Evolutionary conservation across 2,797 vertebrate genomes (phyloP), one percentile per base, ranked within the genome.

Genomic region (Eremophila alpestris): DNA sequence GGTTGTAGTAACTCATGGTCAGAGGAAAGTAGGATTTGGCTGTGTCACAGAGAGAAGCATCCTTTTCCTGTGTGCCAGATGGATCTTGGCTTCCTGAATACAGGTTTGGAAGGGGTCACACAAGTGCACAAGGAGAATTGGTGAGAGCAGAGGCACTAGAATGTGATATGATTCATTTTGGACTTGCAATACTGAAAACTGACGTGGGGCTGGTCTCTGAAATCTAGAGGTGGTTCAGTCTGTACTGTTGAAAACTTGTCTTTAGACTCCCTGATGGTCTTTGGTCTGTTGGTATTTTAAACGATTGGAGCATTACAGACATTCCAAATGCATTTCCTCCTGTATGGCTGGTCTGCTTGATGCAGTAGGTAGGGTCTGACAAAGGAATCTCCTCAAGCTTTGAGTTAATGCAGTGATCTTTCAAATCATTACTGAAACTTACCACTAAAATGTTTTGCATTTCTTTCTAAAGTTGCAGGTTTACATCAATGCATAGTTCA

Each of bases 281-380:
- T 67, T 4, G 3, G 13, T 51, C 63, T 7, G 1, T 15, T 45
- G 48, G 23, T 11, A 30, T 59, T 69, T 60, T 68, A 46, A 34
- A 27, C 56, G 68, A 68, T 27, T 19, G 43, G 43, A 58, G 59
- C 22, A 8, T 64, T 67, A 16, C 4, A 21, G 41, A 29, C 4
- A 14, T 54, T 71, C n/a, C 34, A 30, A 63, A 54, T 51, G 36
- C 29, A 4, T 26, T 54, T 83, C 51, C 34, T 77, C 13, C 2
- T 36, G 8, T n/a, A 34, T 11, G 0, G 0, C 22, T 22, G 40
- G n/a, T n/a, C n/a, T 4, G 19, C n/a, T 59, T 23, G 59, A 9
- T 43, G 38, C 21, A 46, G 51, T 7, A 26, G n/a, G 11, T 36
- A 52, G 19, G 54, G 11, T 55, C 23, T 48, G 19, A 81, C 45